Evolutionary conservation across 2,113 vertebrate genomes (phyloP), one percentile per base, ranked within the genome.

Genomic region (Talpa occidentalis): DNA sequence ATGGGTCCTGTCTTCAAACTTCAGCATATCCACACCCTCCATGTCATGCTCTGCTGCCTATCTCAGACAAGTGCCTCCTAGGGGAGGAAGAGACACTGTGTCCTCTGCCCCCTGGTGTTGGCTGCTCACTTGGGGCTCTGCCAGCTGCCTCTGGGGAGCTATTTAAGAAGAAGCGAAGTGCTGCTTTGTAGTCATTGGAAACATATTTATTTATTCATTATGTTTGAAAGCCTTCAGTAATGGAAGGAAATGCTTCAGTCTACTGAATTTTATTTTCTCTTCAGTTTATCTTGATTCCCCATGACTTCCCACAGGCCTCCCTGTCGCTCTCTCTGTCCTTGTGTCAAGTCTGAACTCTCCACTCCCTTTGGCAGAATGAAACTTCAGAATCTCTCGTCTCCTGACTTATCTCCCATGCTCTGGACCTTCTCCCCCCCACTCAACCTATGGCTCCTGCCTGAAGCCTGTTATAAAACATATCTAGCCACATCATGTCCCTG

Each of bases 131-230:
- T 1, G 37, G 60, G 62, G 22, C 79, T 3, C 52, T 21, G 35
- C 0, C 7, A 12, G 4, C 40, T 42, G 88, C 44, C 83, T 67
- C 84, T 35, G 22, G 89, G 73, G 76, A 94, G 15, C 2, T 0
- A 72, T 84, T 83, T 56, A 66, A 60, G 54, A 10, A 5, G 66
- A 95, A 92, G 91, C 40, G 5, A 81, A 83, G 66, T 67, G 56
- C 42, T 87, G 28, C 72, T 88, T 77, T 90, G 60, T 69, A 80
- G 91, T 93, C n/a, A 28, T 12, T 64, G 62, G 77, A 76, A 92
- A 32, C 44, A 5, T 78, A 49, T 69, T 95, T 94, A 93, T 78
- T 94, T 90, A 96, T 94, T 96, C 92, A 90, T 88, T 67, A 77
- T 90, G 88, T 95, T 94, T 90, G 80, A 86, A 42, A 93, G 93